These are phyloP conservation scores for Ispidina lecontei DNA, from an alignment of 2,797 vertebrate genomes.

Conservation along the genomic window DNA sequence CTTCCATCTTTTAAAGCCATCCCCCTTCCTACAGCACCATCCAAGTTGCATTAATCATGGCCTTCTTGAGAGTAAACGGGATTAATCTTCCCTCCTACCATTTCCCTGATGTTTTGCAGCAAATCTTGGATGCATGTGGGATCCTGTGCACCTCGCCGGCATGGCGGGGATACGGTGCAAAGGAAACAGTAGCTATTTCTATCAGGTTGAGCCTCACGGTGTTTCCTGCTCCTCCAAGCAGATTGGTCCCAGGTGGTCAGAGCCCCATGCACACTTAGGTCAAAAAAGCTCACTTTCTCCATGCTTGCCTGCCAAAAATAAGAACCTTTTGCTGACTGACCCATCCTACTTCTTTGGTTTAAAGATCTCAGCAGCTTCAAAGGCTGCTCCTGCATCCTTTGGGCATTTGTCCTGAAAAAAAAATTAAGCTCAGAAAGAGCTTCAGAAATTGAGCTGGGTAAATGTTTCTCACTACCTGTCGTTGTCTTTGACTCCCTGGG, in stretches of 20 bases:
- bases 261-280: not conserved
- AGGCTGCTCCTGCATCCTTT: not conserved
- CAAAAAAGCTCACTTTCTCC: not conserved
- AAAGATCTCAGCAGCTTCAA: not conserved
- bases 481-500: fast-evolving
- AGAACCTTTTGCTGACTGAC: not conserved
- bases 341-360: not conserved
- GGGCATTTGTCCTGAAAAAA: not conserved
- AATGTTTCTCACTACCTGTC: not conserved
- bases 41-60: conserved; percentile 40
- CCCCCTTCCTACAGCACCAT: conserved; percentile 22
- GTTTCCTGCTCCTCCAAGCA: conserved; percentile 23
- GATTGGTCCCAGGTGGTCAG: not conserved
- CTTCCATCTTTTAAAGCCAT: conserved; percentile 22
- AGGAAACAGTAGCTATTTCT: conserved; percentile 58
- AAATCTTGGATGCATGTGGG: not conserved
- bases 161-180: not conserved
- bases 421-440: not conserved
- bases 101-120: not conserved
- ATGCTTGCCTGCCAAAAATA: not conserved
- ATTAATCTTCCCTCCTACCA: not conserved
- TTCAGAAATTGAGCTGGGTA: not conserved
- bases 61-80: not conserved
- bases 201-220: not conserved
- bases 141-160: not conserved